Conservation (phyloP, 2,888 invertebrate genomes). For the Coremacera marginata region DNA sequence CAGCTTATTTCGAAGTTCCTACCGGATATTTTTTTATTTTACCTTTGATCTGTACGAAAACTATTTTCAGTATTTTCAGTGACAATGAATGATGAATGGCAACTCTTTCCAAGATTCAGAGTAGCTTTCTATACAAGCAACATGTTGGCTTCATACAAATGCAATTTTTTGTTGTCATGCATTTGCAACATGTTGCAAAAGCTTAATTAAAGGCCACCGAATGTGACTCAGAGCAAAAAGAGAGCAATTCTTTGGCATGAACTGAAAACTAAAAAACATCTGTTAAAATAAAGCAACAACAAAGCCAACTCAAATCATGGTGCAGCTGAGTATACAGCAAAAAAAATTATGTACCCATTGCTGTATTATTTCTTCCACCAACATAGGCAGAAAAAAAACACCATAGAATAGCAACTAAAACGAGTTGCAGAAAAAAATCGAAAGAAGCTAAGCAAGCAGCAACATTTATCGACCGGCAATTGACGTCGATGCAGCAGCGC, state of each 20-base stretch:
- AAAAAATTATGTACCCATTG: constrained; percentile 13
- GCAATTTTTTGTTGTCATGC: constrained; percentile 3
- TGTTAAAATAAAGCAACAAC: constrained; percentile 8
- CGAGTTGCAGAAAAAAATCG: constrained; percentile 2
- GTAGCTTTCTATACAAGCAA: background rate
- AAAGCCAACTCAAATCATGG: no score
- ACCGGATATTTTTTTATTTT: no score
- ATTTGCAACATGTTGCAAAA: background rate
- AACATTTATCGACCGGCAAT: constrained; percentile 40
- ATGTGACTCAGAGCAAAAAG: background rate
- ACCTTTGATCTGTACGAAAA: no score
- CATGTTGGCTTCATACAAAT: constrained; percentile 15
- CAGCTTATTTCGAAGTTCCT: no score
- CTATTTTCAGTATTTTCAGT: no score
- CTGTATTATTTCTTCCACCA: background rate
- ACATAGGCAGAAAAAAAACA: background rate
- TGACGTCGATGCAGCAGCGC: background rate
- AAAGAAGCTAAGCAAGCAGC: constrained; percentile 13
- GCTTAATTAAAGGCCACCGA: background rate
- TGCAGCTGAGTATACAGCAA: constrained; percentile 34
- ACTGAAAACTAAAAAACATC: background rate
- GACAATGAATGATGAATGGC: background rate
- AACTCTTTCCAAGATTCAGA: background rate
- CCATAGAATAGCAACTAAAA: background rate
- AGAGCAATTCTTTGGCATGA: background rate